phyloP scores from a whole-genome alignment of 2,888 invertebrate genomes.

The Cryptus armator region DNA sequence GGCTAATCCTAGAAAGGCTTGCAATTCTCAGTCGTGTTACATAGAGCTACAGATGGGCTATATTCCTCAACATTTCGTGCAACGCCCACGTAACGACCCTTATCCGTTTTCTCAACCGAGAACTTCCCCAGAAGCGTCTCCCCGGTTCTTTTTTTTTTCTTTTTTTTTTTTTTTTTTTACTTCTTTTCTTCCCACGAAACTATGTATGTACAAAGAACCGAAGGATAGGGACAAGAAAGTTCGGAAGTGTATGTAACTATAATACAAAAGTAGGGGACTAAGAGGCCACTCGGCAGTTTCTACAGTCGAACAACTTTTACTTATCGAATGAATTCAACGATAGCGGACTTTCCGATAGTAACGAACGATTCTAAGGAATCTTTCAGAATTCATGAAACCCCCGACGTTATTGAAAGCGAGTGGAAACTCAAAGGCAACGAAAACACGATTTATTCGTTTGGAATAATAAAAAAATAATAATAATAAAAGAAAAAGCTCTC shows the following conservation, averaged over 20 bases:
- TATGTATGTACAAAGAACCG: not conserved
- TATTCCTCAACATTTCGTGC: conserved; percentile 54
- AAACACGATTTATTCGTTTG: not conserved
- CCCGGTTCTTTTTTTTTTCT: not conserved
- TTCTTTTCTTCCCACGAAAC: not conserved
- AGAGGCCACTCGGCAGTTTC: not conserved
- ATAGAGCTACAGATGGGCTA: not conserved
- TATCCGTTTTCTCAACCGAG: conserved; percentile 35
- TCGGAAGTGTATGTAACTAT: not conserved
- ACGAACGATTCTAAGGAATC: not conserved
- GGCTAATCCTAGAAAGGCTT: conserved; percentile 26
- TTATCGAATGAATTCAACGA: conserved; percentile 5
- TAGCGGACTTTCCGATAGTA: not conserved
- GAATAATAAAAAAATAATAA: too few relatives aligned
- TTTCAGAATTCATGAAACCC: not conserved
- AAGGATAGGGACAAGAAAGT: conserved; percentile 16
- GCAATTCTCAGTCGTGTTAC: not conserved
- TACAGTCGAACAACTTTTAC: conserved; percentile 3
- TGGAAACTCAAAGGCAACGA: not conserved
- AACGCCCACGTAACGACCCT: conserved; percentile 59
- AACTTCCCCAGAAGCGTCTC: too few relatives aligned
- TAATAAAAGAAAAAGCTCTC: not conserved
- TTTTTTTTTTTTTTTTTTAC: not conserved
- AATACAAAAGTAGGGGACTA: not conserved
- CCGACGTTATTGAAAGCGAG: not conserved